These are phyloP conservation scores for Chrysoperla carnea DNA, from an alignment of 1,140 invertebrate species.

Conservation along the genomic window DNA sequence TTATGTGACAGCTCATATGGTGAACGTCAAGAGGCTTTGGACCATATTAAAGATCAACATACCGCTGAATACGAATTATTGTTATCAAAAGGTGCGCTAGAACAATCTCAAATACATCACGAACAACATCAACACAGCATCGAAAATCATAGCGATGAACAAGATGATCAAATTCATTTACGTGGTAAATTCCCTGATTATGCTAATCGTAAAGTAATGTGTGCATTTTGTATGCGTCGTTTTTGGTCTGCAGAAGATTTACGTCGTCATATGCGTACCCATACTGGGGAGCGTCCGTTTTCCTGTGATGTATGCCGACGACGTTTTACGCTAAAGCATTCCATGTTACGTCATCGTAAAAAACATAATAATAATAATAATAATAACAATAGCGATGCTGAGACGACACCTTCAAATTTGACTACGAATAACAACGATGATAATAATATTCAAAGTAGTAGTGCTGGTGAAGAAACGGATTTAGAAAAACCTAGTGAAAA, in stretches of 20 bases:
- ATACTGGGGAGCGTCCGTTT: conserved; percentile 66
- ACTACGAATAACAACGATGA: conserved; percentile 9
- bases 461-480: conserved; percentile 17
- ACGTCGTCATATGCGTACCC: conserved; percentile 77
- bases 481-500: conserved; percentile 26
- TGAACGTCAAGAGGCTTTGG: conserved; percentile 57
- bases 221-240: conserved; percentile 77
- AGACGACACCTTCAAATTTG: conserved; percentile 24
- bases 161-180: conserved; percentile 31
- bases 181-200: conserved; percentile 68
- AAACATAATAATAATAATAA: conserved; percentile 42
- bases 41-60: conserved; percentile 61
- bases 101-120: conserved; percentile 27
- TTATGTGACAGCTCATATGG: conserved; percentile 74
- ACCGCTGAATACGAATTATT: conserved; percentile 52
- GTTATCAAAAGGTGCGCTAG: conserved; percentile 61
- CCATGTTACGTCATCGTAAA: conserved; percentile 79
- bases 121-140: conserved; percentile 13
- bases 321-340: conserved; percentile 82
- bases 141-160: conserved; percentile 21
- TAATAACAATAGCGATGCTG: conserved; percentile 24
- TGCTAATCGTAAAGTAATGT: conserved; percentile 76
- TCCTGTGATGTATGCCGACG: conserved; percentile 65
- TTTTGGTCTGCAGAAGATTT: conserved; percentile 91
- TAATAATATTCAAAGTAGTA: conserved; percentile 3